Evolutionary conservation across 2,888 invertebrate species (phyloP).

Genomic region (Cynaeus angustus): DNA sequence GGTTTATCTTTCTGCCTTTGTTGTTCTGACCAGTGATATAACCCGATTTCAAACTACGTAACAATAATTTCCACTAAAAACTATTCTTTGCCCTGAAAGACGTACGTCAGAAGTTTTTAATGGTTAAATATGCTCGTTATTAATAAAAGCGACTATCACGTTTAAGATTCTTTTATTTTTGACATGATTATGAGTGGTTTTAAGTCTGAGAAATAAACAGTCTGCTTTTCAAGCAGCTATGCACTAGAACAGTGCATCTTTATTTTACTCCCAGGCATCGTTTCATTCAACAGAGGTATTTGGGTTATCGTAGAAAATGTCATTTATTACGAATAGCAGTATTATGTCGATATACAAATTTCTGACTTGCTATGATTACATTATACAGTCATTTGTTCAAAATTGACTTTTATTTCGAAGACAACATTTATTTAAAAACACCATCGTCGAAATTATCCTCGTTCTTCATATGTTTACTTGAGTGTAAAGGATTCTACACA

Average conservation of each 20-base stretch:
- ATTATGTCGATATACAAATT: conserved; percentile 15
- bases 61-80: no score
- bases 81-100: no score
- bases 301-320: conserved; percentile 12
- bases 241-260: conserved; percentile 24
- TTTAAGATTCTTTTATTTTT: background rate
- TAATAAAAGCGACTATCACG: background rate
- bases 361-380: background rate
- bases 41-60: conserved; percentile 8
- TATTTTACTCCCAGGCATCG: conserved; percentile 8
- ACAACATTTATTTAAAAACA: background rate
- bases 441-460: background rate
- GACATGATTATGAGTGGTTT: conserved; percentile 9
- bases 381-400: background rate
- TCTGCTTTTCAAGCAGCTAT: conserved; percentile 9
- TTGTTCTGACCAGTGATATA: conserved; percentile 21
- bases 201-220: conserved; percentile 10
- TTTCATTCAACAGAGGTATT: conserved; percentile 19
- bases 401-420: no score
- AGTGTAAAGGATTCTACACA: background rate
- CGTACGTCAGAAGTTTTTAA: conserved; percentile 3
- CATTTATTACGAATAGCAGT: conserved; percentile 5
- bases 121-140: background rate
- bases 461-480: background rate
- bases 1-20: conserved; percentile 27